Evolutionary conservation across 2,797 vertebrate genomes (phyloP), one percentile per base, ranked within the genome.

Genomic region (Graptemys geographica): DNA sequence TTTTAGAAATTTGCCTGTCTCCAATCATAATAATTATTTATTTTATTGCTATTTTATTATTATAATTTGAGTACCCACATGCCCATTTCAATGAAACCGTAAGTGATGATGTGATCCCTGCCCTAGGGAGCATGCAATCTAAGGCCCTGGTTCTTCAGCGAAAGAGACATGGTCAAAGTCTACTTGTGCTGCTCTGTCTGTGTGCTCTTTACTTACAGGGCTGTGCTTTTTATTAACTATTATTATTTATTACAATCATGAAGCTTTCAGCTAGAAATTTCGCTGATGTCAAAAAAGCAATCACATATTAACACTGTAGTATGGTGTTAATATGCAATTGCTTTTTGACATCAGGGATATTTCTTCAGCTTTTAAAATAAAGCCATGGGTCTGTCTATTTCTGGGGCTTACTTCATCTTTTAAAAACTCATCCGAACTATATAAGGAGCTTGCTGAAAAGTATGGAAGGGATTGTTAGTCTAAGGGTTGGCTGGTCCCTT

Each of bases 401-500:
- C 76, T 93, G 90, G 92, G 72, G 80, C 76, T 92, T 94, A 88
- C 11, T 25, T 83, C 86, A 86, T 88, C 80, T 93, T 96, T 96
- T 95, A 94, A 79, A 95, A 96, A 95, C 88, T 93, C 52, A 27
- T 94, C 90, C 95, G 84, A 96, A 90, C 82, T 96, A 47, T 84
- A 72, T 84, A 59, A 96, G 65, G 81, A 96, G 88, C 80, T 93
- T 96, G 93, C 72, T 94, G 91, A 96, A 96, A 90, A 72, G 57
- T 47, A 91, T 80, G 4, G 88, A 95, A 89, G 90, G 44, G 80
- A 89, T 90, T 92, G 83, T 55, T 59, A 91, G 78, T 90, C 83
- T 87, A 95, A 88, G 47, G 93, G 87, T 96, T 89, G 92, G 37
- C 27, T 90, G 78, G 90, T 93, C 65, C 91, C 87, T 93, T 94